Evolutionary conservation across 2,113 vertebrate genomes (phyloP).

Genomic region (Brachypteracias leptosomus): DNA sequence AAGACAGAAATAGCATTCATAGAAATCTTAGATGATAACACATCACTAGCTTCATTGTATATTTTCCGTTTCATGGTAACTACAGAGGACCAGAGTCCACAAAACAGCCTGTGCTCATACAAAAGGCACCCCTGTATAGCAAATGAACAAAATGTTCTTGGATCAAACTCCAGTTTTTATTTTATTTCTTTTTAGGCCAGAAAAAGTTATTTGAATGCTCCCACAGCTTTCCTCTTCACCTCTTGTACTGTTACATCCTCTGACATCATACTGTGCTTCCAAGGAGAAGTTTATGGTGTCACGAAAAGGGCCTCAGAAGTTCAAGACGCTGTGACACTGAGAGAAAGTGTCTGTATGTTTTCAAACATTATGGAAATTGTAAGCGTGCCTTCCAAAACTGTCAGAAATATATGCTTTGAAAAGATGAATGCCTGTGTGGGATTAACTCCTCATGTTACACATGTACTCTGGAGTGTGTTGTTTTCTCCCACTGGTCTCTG

Average conservation of each 20-base stretch:
- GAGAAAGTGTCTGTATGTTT: conserved; percentile 63
- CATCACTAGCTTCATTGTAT: conserved; percentile 70
- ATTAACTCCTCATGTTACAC: conserved; percentile 72
- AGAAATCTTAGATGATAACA: conserved; percentile 74
- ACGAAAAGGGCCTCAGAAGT: conserved; percentile 58
- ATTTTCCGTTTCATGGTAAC: conserved; percentile 71
- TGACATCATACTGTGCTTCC: conserved; percentile 67
- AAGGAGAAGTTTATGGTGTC: conserved; percentile 68
- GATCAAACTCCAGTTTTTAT: conserved; percentile 59
- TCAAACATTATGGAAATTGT: conserved; percentile 69
- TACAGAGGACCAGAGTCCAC: conserved; percentile 69
- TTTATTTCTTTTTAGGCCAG: conserved; percentile 69
- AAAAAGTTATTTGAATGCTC: conserved; percentile 72
- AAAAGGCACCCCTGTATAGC: conserved; percentile 69
- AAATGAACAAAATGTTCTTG: conserved; percentile 77
- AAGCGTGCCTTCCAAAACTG: conserved; percentile 40
- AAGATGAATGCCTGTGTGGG: conserved; percentile 63
- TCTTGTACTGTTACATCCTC: conserved; percentile 62
- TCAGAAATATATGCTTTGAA: conserved; percentile 59
- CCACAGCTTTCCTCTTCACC: conserved; percentile 71
- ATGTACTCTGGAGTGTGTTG: conserved; percentile 49
- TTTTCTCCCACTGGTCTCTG: conserved; percentile 45
- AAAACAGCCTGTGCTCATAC: conserved; percentile 71
- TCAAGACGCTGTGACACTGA: conserved; percentile 54
- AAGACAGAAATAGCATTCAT: conserved; percentile 80